A percentile compares a stretch with the other conserved stretches of the same genome.
Evolutionary conservation across 2,888 invertebrate genomes (phyloP).

Genomic region (Andrena hattorfiana): DNA sequence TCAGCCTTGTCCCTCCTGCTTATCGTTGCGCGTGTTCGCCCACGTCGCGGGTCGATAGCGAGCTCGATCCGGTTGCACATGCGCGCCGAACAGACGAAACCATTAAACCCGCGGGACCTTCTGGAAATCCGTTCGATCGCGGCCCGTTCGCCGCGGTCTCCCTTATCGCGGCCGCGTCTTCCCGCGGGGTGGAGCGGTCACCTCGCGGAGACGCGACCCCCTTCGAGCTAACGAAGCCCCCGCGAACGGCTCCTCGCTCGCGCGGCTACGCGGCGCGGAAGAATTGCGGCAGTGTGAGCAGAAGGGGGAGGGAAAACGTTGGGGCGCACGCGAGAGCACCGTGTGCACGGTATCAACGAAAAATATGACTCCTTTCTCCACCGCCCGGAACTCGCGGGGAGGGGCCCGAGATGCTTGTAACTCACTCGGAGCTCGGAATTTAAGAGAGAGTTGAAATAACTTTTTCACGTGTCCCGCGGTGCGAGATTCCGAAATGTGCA

Average conservation of each 20-base stretch:
- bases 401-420: conserved; percentile 19
- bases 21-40: conserved; percentile 15
- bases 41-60: conserved; percentile 65
- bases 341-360: conserved; percentile 37
- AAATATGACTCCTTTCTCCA: conserved; percentile 33
- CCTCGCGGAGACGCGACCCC: conserved; percentile 29
- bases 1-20: neutral
- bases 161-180: conserved; percentile 17
- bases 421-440: conserved; percentile 29
- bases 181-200: conserved; percentile 15
- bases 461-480: conserved; percentile 21
- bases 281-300: conserved; percentile 47
- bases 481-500: neutral
- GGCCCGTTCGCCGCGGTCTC: neutral
- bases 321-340: conserved; percentile 18
- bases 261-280: conserved; percentile 25
- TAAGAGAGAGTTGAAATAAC: conserved; percentile 28
- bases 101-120: conserved; percentile 66
- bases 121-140: conserved; percentile 71
- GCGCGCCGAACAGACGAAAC: conserved; percentile 69
- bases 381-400: neutral
- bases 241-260: neutral
- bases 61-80: conserved; percentile 74
- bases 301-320: conserved; percentile 23
- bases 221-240: conserved; percentile 17